Conservation (phyloP, 2,113 vertebrate genomes). For the Solea solea region DNA sequence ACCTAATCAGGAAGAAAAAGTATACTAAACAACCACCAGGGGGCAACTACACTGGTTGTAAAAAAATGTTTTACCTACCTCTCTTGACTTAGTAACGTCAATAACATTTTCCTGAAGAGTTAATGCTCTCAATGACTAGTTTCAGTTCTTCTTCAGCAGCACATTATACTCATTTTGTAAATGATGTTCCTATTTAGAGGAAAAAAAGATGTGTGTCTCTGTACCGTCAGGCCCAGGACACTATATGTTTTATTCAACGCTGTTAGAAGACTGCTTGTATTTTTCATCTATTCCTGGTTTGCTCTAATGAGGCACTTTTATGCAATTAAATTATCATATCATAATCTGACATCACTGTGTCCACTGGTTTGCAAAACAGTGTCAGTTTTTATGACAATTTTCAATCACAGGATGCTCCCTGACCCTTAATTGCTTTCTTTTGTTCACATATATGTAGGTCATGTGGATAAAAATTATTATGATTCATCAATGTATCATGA, state of each 20-base stretch:
- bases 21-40: too few relatives aligned
- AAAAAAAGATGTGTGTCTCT: background rate
- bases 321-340: background rate
- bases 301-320: background rate
- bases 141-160: too few relatives aligned
- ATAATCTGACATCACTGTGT: too few relatives aligned
- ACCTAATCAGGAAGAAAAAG: too few relatives aligned
- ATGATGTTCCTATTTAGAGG: too few relatives aligned
- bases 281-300: background rate
- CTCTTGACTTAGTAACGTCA: too few relatives aligned
- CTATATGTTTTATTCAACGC: slow-evolving; percentile 43
- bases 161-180: too few relatives aligned
- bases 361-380: background rate
- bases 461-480: slow-evolving; percentile 13
- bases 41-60: too few relatives aligned
- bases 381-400: background rate
- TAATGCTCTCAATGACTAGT: too few relatives aligned
- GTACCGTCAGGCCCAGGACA: slow-evolving; percentile 19
- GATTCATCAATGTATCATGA: slow-evolving; percentile 1
- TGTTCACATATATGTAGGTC: background rate
- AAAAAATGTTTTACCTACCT: too few relatives aligned
- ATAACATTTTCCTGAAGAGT: too few relatives aligned
- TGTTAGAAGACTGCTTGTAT: background rate
- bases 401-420: background rate
- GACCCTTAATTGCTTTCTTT: background rate